Base-by-base conservation (phyloP, 2,888 invertebrate species). In the Rhamnusium bicolor region DNA sequence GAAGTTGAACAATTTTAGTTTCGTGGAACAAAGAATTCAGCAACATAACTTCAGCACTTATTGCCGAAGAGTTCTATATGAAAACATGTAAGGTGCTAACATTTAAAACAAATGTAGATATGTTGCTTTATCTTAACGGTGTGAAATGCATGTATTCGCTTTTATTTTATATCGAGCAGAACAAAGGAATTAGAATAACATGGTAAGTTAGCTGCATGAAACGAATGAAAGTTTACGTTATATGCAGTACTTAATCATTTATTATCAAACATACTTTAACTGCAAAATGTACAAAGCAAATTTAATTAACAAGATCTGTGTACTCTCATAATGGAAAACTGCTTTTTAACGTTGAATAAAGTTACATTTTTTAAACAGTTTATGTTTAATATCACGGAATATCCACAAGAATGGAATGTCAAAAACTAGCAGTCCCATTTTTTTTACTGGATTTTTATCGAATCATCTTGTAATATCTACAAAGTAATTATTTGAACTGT, bases 1-100 rank as follows among this genome's bases (percentile, higher is more conserved):
- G 51, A 53, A 65, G 40, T 65, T 65, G 32, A 65, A 65, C 51
- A 65, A 32, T 53, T 53, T 29, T 40, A 32, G 54, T 65, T 40
- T 40, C 46, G n/a, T 18, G 61, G 24, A 56, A 29, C 29, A 14
- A 8, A 24, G 24, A 3, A 56, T 24, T 56, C 29, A 56, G 16
- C 16, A 51, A 51, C 18, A 12, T 19, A 16, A 51, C 51, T 51
- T 51, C 8, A 19, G 51, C 19, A 51, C 16, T 51, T 51, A 51
- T 51, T 51, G 51, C 7, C 18, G 18, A 51, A 51, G 6, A 16
- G 8, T 18, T 51, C 19, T 51, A 18, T 18, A 8, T 51, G 51
- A 51, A 51, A 51, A 51, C 51, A 51, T 51, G 51, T 8, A 51
- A 51, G 10, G 8, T 16, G 6, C 51, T 18, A 18, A 51, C 51